Evolutionary conservation across 2,113 vertebrate genomes (phyloP), one percentile per base, ranked within the genome.

Genomic region (Physeter macrocephalus): DNA sequence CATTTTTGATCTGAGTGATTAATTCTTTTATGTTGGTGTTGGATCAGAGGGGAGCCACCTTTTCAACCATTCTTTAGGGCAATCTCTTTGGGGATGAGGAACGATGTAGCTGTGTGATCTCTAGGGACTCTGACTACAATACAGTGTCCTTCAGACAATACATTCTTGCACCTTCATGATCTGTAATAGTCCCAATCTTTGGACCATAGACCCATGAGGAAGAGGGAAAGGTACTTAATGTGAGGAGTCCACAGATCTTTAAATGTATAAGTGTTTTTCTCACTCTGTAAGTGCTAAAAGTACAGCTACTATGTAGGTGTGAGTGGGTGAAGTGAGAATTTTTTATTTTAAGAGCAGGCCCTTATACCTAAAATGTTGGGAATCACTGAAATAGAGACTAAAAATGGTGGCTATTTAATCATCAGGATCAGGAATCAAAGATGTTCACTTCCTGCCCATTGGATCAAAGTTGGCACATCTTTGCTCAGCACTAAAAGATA

Each of bases 241-340:
- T 39, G 82, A 88, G 57, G 69, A 95, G 39, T 91, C 94, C 74
- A 97, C 31, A 78, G 59, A 93, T 96, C 52, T 90, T 96, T 94
- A 95, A 93, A 96, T 94, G 64, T 61, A 20, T 80, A 49, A 82
- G 39, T 84, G 43, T 54, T 94, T 92, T 94, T 97, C 88, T 97
- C 75, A 93, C 46, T 96, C 49, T 59, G 57, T 88, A 86, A 62
- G 41, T 95, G 91, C 94, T 97, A 67, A 93, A 97, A 97, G 66
- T 88, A 94, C 61, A 94, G 86, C 54, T 97, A 90, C 95, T 96
- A 78, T 93, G 66, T 96, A 69, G 90, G 90, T 90, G 25, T 96
- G 94, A 97, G 97, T 97, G 93, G 96, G 95, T 93, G 95, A 97
- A 92, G 95, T 96, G 77, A 88, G 80, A 89, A 71, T 71, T 81